Conservation (phyloP, 1,140 invertebrate genomes). For the Anagrus nilaparvatae region DNA sequence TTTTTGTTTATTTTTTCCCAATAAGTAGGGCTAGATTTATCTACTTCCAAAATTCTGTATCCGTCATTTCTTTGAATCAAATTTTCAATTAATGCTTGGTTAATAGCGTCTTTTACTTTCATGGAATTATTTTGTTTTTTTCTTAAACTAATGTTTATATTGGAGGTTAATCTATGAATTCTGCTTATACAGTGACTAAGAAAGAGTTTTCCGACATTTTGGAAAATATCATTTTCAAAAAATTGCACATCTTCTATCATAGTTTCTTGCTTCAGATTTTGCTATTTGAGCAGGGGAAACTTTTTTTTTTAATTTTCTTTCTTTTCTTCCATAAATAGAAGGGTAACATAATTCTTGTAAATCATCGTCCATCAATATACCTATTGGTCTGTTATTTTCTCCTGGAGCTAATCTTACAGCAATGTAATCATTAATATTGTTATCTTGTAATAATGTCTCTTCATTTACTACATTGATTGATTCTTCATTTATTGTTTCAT, state of each 20-base stretch:
- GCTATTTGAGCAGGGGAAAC: conserved; percentile 10
- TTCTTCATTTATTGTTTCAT: conserved; percentile 10
- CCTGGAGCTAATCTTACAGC: conserved; percentile 16
- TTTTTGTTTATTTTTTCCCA: conserved; percentile 23
- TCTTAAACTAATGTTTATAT: conserved; percentile 13
- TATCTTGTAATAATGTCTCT: conserved; percentile 12
- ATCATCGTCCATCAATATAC: conserved; percentile 15
- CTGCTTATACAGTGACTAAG: conserved; percentile 4
- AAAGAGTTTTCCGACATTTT: conserved; percentile 11
- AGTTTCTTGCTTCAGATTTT: conserved; percentile 18
- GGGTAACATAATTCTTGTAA: conserved; percentile 14
- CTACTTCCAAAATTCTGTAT: conserved; percentile 15
- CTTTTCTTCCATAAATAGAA: conserved; percentile 10
- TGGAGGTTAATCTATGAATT: conserved; percentile 9
- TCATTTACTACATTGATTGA: conserved; percentile 7
- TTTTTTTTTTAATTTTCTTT: conserved; percentile 6
- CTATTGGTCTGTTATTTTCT: conserved; percentile 14
- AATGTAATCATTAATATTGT: too few species aligned
- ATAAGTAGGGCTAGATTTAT: conserved; percentile 18
- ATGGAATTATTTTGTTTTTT: conserved; percentile 10
- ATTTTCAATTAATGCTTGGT: conserved; percentile 11
- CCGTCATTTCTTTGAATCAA: conserved; percentile 17
- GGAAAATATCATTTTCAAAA: conserved; percentile 4
- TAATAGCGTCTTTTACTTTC: conserved; percentile 7
- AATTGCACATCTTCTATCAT: conserved; percentile 13